Evolutionary conservation across 1,140 invertebrate genomes (phyloP), one percentile per base, ranked within the genome.

Genomic region (Plodia interpunctella): DNA sequence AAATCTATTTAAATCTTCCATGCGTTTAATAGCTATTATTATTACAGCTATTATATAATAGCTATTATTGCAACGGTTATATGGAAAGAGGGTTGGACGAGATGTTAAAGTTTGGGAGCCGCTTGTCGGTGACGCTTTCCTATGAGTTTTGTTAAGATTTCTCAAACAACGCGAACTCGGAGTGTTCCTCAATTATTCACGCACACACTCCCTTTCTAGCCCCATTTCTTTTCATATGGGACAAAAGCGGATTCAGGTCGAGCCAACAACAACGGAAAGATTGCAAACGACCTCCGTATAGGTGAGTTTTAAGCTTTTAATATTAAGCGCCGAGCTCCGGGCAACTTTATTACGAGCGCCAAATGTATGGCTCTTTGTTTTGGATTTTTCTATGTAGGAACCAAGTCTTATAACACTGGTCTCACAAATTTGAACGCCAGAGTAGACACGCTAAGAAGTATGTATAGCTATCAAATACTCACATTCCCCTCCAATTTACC

Each of bases 101-200:
- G 21, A 3, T 25, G 21, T 2, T 25, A 25, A 28, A n/a, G 52
- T 54, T 54, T 28, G 20, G 13, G 52, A 30, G n/a, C 10, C 52
- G 25, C 20, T 53, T 15, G 11, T n/a, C 25, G 52, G 21, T 15
- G 8, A 15, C 63, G 72, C 60, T 69, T 73, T 63, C 72, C 78
- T 78, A 78, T 83, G 77, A 76, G 69, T 83, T 82, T 78, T 74
- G 76, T 83, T 76, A 80, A 83, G 73, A 78, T 72, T 82, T 70
- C 72, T 77, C 72, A 58, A 25, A 54, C 62, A 28, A 10, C 21
- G 59, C 62, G 66, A 73, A 67, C 65, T 65, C 78, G 73, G 68
- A 66, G 75, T 72, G 63, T 66, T 81, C 56, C 72, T 86, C 80
- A 87, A 87, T 84, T 87, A 87, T 87, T 87, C 76, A 86, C 74